Base-by-base conservation (phyloP, 2,113 vertebrate genomes). In the Ophthalmolycus amberensis region DNA sequence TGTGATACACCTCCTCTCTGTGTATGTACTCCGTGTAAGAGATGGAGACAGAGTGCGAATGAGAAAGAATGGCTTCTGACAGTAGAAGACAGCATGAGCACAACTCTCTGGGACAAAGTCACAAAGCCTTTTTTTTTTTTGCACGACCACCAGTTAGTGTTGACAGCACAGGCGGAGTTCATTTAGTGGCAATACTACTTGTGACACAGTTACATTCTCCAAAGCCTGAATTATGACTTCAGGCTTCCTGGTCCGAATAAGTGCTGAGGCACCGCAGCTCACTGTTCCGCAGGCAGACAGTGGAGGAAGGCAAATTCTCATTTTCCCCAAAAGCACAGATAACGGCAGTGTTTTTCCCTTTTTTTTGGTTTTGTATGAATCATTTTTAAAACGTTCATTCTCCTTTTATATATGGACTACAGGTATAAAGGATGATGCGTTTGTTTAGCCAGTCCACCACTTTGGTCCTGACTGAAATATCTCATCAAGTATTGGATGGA, bases 51-150 rank as follows among this genome's bases (percentile, higher is more conserved):
- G 74, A 82, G 64, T 77, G 85, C 15, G 9, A 76, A 78, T 5
- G 81, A 91, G 88, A 78, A 38, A 63, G 79, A 79, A 92, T 75
- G 82, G 72, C 64, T 85, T 88, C 22, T 75, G 90, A 92, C 90
- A 87, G 80, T 3, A 48, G 71, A 70, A 75, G 79, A 58, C 79
- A 85, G 78, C 72, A 40, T 82, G 82, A 86, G 83, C 48, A 48
- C 82, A 25, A 80, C 58, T 84, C 66, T 74, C 69, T 16, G 82
- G 72, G 84, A 91, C 85, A 56, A 71, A 88, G 77, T 89, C 89
- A 85, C 81, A 79, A 79, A 81, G 84, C 78, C 58, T 87, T 4
- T 32, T 32, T 32, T 4, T 54, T 79, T 79, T 73, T 25, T 85
- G 80, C 71, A 46, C 81, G 50, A 40, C 83, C 87, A 87, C 68